phyloP scores from a whole-genome alignment of 2,113 vertebrate species.

The Myanophis thanlyinensis region DNA sequence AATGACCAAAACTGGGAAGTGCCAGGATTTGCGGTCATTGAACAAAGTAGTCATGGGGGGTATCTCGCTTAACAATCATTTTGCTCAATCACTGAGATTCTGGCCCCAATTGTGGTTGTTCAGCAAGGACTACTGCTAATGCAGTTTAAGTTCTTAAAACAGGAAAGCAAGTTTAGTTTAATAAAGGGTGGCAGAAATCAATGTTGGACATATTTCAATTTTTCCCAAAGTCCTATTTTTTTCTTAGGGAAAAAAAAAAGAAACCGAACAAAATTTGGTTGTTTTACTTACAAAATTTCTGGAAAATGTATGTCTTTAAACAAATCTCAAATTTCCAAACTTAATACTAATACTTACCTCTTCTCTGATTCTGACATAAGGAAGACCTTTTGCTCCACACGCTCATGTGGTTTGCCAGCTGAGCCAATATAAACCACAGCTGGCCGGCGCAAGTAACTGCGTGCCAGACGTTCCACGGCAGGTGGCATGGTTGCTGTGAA shows the following conservation, averaged over 20 bases:
- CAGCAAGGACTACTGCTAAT: not conserved
- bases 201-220: not conserved
- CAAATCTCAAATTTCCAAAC: not conserved
- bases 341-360: constrained; percentile 73
- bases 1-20: not conserved
- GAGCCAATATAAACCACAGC: constrained; percentile 98
- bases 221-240: not conserved
- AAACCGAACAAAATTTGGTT: not conserved
- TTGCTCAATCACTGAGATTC: not conserved
- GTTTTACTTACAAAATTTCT: not conserved
- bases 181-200: not conserved
- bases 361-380: constrained; percentile 97
- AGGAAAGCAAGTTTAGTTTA: not conserved
- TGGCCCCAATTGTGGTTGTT: not conserved
- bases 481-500: constrained; percentile 98
- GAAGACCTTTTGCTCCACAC: constrained; percentile 97
- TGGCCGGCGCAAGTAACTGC: constrained; percentile 92
- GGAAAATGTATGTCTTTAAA: not conserved
- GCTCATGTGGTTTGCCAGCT: constrained; percentile 94
- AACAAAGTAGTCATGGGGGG: not conserved
- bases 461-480: constrained; percentile 90
- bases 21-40: not conserved
- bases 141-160: not conserved
- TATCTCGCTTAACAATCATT: not conserved
- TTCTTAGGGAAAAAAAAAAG: not conserved